These are phyloP conservation scores for Vireo altiloquus DNA, from an alignment of 2,113 vertebrate species.

Conservation along the genomic window DNA sequence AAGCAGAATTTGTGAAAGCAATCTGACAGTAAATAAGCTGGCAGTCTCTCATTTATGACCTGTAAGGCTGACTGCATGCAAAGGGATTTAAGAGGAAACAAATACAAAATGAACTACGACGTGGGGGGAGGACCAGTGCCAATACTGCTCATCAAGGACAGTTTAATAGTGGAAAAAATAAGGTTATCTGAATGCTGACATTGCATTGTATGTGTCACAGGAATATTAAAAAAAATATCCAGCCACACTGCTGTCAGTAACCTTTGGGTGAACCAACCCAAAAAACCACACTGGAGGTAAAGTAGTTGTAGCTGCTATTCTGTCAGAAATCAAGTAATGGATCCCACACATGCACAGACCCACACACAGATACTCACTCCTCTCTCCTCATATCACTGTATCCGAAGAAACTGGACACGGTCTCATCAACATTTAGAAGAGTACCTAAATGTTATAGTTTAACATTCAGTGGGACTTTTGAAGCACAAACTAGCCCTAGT, in stretches of 20 bases:
- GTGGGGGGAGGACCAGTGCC: not conserved
- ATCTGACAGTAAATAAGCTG: not conserved
- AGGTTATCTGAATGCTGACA: not conserved
- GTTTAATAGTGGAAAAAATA: not conserved
- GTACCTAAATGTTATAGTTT: not conserved
- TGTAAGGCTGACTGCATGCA: not conserved
- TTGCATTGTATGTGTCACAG: not conserved
- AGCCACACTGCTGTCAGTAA: not conserved
- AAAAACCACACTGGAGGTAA: not conserved
- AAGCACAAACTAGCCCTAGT: not conserved
- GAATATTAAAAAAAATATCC: not conserved
- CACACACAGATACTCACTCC: not conserved
- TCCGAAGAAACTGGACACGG: not conserved
- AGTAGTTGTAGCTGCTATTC: not conserved
- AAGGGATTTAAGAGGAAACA: conserved; percentile 54
- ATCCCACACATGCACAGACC: not conserved
- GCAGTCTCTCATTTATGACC: not conserved
- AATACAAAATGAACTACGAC: conserved; percentile 42
- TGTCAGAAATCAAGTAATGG: not conserved
- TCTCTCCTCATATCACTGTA: accelerated
- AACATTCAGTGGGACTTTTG: not conserved
- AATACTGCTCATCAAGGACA: not conserved
- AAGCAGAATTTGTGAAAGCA: conserved; percentile 18
- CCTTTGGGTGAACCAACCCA: not conserved
- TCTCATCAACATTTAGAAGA: not conserved